Evolutionary conservation across 1,140 invertebrate species (phyloP), one percentile per base, ranked within the genome.

Genomic region (Ruditapes philippinarum): DNA sequence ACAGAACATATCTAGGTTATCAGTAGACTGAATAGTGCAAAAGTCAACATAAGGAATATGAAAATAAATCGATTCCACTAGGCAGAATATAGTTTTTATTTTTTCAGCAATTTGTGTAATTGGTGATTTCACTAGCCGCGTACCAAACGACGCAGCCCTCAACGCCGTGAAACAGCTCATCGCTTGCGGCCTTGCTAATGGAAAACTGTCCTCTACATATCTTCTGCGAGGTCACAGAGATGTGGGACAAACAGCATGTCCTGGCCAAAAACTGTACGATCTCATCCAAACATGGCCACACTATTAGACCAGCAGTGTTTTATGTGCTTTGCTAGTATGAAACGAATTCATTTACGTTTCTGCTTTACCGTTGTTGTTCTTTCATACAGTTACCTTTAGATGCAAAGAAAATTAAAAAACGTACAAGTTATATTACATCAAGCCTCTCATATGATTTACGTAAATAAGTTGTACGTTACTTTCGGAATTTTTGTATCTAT

Each of bases 261-360:
- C 97, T 1, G 96, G 97, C 42, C 90, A 96, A 5, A 95, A 93
- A 36, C 93, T 97, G 2, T 97, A 96, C 85, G 91, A 96, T 22
- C 92, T 96, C 79, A 96, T 97, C 38, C 92, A 96, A 92, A 96
- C 93, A 1, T 95, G 97, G 97, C 95, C 57, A 62, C 57, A 62
- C 57, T 62, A 62, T 28, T 62, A 62, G 57, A 62, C n/a, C n/a
- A n/a, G n/a, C n/a, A n/a, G n/a, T n/a, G n/a, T n/a, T n/a, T n/a
- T n/a, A n/a, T n/a, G n/a, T n/a, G n/a, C n/a, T n/a, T n/a, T n/a
- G n/a, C n/a, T n/a, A n/a, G n/a, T n/a, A n/a, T n/a, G n/a, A n/a
- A n/a, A n/a, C n/a, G n/a, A n/a, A n/a, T n/a, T n/a, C n/a, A n/a
- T n/a, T n/a, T n/a, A n/a, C n/a, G n/a, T n/a, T n/a, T n/a, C n/a